Evolutionary conservation across 1,140 invertebrate genomes (phyloP).

Genomic region (Phortica variegata): DNA sequence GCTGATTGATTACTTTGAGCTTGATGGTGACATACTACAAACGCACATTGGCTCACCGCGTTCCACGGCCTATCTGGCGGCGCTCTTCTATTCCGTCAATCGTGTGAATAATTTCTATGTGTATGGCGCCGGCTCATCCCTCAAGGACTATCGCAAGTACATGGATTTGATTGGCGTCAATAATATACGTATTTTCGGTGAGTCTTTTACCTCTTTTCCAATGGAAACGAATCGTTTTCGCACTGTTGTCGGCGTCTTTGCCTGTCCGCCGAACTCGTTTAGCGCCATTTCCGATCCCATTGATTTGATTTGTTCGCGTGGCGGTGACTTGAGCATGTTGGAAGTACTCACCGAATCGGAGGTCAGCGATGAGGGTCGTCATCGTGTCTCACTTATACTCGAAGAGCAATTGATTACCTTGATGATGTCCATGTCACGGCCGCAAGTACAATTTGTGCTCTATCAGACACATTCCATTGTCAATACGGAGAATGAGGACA

Average conservation of each 20-base stretch:
- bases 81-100: slow-evolving; percentile 65
- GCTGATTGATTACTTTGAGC: slow-evolving; percentile 63
- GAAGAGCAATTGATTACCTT: slow-evolving; percentile 70
- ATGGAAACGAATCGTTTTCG: slow-evolving; percentile 63
- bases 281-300: slow-evolving; percentile 73
- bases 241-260: slow-evolving; percentile 70
- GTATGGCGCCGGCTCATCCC: slow-evolving; percentile 60
- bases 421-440: slow-evolving; percentile 66
- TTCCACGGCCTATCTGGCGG: slow-evolving; percentile 72
- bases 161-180: slow-evolving; percentile 60
- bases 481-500: slow-evolving; percentile 66
- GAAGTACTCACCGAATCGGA: slow-evolving; percentile 68
- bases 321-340: slow-evolving; percentile 68
- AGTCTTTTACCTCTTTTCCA: slow-evolving; percentile 63
- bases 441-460: slow-evolving; percentile 70
- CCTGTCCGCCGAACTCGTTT: slow-evolving; percentile 74
- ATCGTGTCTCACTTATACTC: slow-evolving; percentile 63
- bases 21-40: slow-evolving; percentile 68
- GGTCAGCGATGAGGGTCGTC: slow-evolving; percentile 62
- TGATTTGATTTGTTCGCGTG: slow-evolving; percentile 68
- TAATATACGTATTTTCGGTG: slow-evolving; percentile 63
- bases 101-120: slow-evolving; percentile 63
- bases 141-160: slow-evolving; percentile 61
- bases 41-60: slow-evolving; percentile 74
- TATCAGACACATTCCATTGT: slow-evolving; percentile 72